Conservation (phyloP, 2,113 vertebrate genomes). For the Scophthalmus maximus region DNA sequence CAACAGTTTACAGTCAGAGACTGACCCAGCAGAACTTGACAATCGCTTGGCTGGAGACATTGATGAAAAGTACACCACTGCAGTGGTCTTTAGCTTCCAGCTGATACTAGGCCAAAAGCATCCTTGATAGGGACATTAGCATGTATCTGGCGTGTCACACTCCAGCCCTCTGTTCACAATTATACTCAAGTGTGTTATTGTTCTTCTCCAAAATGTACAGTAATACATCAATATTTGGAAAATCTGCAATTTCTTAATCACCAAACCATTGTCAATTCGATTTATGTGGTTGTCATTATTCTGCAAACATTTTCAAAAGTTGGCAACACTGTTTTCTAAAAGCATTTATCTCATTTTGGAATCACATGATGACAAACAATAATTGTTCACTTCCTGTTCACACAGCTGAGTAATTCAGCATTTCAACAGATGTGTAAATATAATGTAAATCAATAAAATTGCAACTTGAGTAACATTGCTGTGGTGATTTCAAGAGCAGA, state of each 20-base stretch:
- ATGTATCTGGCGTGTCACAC: slow-evolving; percentile 33
- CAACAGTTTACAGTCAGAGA: slow-evolving; percentile 52
- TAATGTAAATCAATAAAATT: slow-evolving; percentile 43
- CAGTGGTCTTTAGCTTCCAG: slow-evolving; percentile 63
- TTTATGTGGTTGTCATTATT: neutral
- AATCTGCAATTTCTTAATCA: slow-evolving; percentile 1
- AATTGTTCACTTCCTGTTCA: slow-evolving; percentile 23
- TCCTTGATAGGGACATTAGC: slow-evolving; percentile 54
- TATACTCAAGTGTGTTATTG: neutral
- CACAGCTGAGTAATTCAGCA: slow-evolving; percentile 25
- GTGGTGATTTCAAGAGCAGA: neutral
- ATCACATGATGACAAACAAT: slow-evolving; percentile 6
- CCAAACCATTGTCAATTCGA: neutral
- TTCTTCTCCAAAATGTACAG: slow-evolving; percentile 4
- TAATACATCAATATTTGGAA: slow-evolving; percentile 1
- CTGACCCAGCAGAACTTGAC: slow-evolving; percentile 69
- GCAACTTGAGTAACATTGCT: neutral
- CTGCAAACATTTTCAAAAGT: slow-evolving; percentile 6
- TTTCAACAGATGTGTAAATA: slow-evolving; percentile 46
- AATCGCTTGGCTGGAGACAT: slow-evolving; percentile 45
- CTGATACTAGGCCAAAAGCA: slow-evolving; percentile 54
- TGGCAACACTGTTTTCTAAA: slow-evolving; percentile 1
- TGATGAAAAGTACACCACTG: slow-evolving; percentile 72
- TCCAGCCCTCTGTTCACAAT: slow-evolving; percentile 11
- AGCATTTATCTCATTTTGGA: slow-evolving; percentile 10